Percentiles rank a stretch among this genome's conserved stretches.
Conservation (phyloP, 2,888 invertebrate genomes). For the Globia sparganii region DNA sequence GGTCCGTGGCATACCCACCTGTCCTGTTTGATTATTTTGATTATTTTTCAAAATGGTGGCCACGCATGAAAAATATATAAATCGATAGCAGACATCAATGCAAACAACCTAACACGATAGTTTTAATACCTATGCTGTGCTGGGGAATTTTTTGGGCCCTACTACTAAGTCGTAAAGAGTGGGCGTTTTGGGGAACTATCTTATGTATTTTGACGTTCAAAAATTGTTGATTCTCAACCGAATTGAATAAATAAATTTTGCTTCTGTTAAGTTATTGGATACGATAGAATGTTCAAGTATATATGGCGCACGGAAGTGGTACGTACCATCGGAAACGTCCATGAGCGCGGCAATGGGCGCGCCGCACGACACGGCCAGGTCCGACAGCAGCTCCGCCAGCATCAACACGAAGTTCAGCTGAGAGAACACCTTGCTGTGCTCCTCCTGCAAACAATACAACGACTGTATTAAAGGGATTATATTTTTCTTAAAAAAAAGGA, state of each 20-base stretch:
- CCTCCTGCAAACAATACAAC: conserved; percentile 90
- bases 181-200: background rate
- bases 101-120: too few relatives aligned
- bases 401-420: conserved; percentile 99
- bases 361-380: conserved; percentile 95
- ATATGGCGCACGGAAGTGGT: background rate
- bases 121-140: too few relatives aligned
- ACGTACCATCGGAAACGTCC: conserved; percentile 85
- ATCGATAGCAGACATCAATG: too few relatives aligned
- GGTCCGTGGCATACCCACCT: background rate
- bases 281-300: background rate
- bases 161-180: background rate
- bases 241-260: background rate
- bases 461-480: background rate
- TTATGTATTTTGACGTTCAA: background rate
- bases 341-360: conserved; percentile 93
- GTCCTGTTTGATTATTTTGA: background rate
- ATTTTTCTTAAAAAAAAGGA: too few relatives aligned
- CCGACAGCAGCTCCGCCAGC: conserved; percentile 98
- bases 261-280: background rate
- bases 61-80: too few relatives aligned
- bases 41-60: too few relatives aligned
- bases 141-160: too few relatives aligned
- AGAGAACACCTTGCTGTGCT: conserved; percentile 98
- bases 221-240: background rate